Evolutionary conservation across 2,888 invertebrate species (phyloP), one percentile per base, ranked within the genome.

Genomic region (Syrphus vitripennis): DNA sequence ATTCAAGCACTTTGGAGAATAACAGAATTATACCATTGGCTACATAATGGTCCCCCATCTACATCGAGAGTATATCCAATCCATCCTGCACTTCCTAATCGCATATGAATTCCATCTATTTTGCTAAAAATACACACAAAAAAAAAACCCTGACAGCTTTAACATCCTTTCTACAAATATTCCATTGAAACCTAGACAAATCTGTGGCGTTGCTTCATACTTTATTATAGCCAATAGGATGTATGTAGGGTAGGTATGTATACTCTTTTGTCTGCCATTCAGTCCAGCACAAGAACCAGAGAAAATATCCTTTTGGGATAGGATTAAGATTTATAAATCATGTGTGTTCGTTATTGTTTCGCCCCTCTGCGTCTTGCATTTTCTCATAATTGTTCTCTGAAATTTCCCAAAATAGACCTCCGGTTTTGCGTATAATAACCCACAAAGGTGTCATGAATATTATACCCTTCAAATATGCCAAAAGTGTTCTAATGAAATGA

Each of bases 1-100:
- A 45, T 67, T 61, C 67, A 72, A 72, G 72, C 67, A 72, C 67
- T 69, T 61, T 74, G 61, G 34, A 79, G 74, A 61, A 83, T 74
- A 83, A 79, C 74, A 74, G 69, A 69, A 74, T 74, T 48, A 65
- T 40, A 16, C 45, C 14, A 24, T 45, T 45, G 63, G 29, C 9
- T 10, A 10, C 16, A 42, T 42, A 26, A n/a, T 21, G 26, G 7
- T 67, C 24, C 31, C 31, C 12, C 16, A 14, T 26, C n/a, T 10
- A 10, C 14, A 4, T 3, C 21, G 9, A 42, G n/a, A 7, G 5
- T 21, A 37, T 4, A 40, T 6, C 16, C n/a, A 24, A 40, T 6
- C 16, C n/a, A 24, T 40, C 61, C 24, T 40, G 61, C n/a, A 61
- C 40, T 40, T 61, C 4, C 12, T 40, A 61, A n/a, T 61, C 63